Evolutionary conservation across 2,113 vertebrate species (phyloP), one percentile per base, ranked within the genome.

Genomic region (Corvus cornix): DNA sequence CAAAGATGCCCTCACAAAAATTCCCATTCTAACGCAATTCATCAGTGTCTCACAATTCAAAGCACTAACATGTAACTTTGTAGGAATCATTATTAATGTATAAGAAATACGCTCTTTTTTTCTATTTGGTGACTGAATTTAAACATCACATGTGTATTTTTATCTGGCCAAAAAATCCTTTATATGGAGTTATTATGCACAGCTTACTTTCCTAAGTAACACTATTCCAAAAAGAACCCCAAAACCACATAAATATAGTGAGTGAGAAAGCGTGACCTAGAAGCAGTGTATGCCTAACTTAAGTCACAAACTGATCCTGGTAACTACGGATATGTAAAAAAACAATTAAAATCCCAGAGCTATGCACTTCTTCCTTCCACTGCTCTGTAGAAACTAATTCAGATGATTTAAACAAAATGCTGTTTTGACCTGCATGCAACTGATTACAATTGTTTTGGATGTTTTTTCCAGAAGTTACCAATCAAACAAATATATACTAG

Each of bases 31-130:
- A 87, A 78, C 27, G 64, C 7, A 1, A 72, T 58, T 53, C 10
- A 7, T 16, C 39, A 56, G 2, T 30, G 28, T 48, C 68, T 86
- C 39, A 59, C 23, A 75, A 86, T 64, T 84, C 72, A 90, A 77
- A 81, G 59, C 23, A 51, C 13, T 53, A 43, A 79, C 0, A 4
- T 0, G 0, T 48, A 46, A 87, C 8, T 63, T 84, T 4, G 4
- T 14, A 70, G 26, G 16, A 84, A 77, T 33, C 49, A 28, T 51
- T 33, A 19, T 20, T 28, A 33, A 77, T 12, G 22, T 28, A 28
- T 11, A 63, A 56, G 17, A 89, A 69, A 87, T 14, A 60, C 1
- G 6, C 18, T 35, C 14, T 33, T 55, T 64, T 80, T 78, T 84
- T 41, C 17, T 64, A 20, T 66, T 66, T 76, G 53, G n/a, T 72